phyloP scores from a whole-genome alignment of 2,888 invertebrate species.

The Parochlus steinenii region DNA sequence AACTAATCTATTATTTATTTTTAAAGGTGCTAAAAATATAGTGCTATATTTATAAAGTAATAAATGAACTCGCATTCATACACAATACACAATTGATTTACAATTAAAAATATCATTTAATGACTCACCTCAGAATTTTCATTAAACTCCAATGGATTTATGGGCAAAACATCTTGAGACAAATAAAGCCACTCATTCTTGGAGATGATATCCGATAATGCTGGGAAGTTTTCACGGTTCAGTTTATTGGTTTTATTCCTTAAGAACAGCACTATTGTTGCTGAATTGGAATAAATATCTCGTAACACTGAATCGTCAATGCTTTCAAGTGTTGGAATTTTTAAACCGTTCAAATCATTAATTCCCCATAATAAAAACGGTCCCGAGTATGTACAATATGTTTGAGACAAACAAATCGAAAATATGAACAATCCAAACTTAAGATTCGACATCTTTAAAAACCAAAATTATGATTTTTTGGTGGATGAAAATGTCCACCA shows the following conservation, averaged over 20 bases:
- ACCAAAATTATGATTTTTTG: no score
- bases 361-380: constrained; percentile 44
- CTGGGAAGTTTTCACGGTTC: constrained; percentile 36
- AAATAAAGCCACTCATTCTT: constrained; percentile 34
- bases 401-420: constrained; percentile 9
- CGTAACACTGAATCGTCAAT: constrained; percentile 38
- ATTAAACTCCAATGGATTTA: constrained; percentile 41
- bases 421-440: neutral
- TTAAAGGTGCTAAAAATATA: neutral
- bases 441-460: no score
- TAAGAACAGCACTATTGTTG: constrained; percentile 41
- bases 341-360: constrained; percentile 32
- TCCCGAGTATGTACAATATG: constrained; percentile 35
- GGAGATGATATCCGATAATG: constrained; percentile 37
- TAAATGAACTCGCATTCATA: neutral
- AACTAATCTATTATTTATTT: neutral
- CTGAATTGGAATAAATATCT: constrained; percentile 38
- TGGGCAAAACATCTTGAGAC: constrained; percentile 38
- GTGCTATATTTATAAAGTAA: constrained; percentile 15
- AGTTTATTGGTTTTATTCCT: constrained; percentile 38
- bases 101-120: neutral
- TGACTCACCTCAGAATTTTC: constrained; percentile 38
- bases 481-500: no score
- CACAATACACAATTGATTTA: constrained; percentile 3
- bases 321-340: constrained; percentile 34